phyloP scores from a whole-genome alignment of 2,888 invertebrate genomes.

The Trissonchulus sp. region DNA sequence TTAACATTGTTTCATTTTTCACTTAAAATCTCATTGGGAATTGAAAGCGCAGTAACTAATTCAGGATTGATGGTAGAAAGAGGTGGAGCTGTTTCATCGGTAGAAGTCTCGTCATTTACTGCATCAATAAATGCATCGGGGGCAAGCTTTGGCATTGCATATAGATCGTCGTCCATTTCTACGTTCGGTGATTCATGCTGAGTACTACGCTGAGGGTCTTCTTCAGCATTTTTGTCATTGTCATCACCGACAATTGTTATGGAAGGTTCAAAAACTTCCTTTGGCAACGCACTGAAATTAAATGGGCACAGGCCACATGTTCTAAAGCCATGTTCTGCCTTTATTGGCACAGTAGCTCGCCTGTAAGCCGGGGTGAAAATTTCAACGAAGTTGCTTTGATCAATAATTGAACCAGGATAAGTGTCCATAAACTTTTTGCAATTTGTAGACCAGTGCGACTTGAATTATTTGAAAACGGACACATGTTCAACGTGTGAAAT shows the following conservation, averaged over 20 bases:
- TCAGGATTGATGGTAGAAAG: too few species aligned
- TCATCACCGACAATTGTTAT: background rate
- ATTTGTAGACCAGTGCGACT: background rate
- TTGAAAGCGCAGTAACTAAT: too few species aligned
- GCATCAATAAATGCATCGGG: too few species aligned
- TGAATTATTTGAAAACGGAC: background rate
- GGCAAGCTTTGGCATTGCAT: too few species aligned
- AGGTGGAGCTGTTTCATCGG: too few species aligned
- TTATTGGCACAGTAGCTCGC: background rate
- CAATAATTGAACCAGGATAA: background rate
- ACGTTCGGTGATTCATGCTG: too few species aligned
- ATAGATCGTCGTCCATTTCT: too few species aligned
- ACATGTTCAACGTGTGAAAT: slow-evolving; percentile 9
- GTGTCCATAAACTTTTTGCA: slow-evolving; percentile 13
- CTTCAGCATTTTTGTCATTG: background rate
- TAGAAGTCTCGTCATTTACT: too few species aligned
- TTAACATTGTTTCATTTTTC: too few species aligned
- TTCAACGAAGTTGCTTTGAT: background rate
- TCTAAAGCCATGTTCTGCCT: background rate
- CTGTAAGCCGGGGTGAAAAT: background rate
- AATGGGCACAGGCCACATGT: slow-evolving; percentile 1
- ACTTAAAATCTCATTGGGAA: too few species aligned
- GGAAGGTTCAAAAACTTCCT: background rate
- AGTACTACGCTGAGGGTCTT: too few species aligned
- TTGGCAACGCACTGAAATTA: background rate